A percentile compares a stretch with the other conserved stretches of the same genome.
phyloP scores from a whole-genome alignment of 2,797 vertebrate genomes.

The Petrocephalus sullivani region DNA sequence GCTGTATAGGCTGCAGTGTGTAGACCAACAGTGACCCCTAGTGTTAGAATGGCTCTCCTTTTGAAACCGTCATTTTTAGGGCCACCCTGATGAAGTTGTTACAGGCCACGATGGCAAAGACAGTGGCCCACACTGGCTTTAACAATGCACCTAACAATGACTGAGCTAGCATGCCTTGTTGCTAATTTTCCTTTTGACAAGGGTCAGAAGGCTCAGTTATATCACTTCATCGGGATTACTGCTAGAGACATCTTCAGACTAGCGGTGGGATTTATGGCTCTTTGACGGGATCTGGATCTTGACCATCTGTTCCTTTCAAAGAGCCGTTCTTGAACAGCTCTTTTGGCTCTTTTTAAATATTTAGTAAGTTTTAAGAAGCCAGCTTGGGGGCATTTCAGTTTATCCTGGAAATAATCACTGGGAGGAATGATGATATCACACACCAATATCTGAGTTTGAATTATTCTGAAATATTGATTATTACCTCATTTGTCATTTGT shows the following conservation, averaged over 20 bases:
- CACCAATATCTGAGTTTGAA: too few species aligned
- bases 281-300: too few species aligned
- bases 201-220: not conserved
- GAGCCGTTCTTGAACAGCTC: too few species aligned
- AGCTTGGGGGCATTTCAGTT: too few species aligned
- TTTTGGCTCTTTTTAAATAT: too few species aligned
- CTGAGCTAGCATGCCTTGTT: not conserved
- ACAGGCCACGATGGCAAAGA: conserved; percentile 40
- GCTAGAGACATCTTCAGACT: not conserved
- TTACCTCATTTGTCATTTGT: too few species aligned
- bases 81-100: conserved; percentile 47
- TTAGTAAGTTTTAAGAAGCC: too few species aligned
- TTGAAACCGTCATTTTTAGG: conserved; percentile 68
- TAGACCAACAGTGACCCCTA: conserved; percentile 20
- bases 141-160: conserved; percentile 37
- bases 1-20: not conserved
- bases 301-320: too few species aligned
- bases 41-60: not conserved
- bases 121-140: conserved; percentile 30
- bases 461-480: too few species aligned
- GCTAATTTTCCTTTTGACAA: not conserved
- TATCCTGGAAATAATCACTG: too few species aligned
- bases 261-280: too few species aligned
- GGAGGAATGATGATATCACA: too few species aligned
- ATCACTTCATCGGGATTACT: not conserved